Evolutionary conservation across 1,140 invertebrate species (phyloP), one percentile per base, ranked within the genome.

Genomic region (Aphis craccivora): DNA sequence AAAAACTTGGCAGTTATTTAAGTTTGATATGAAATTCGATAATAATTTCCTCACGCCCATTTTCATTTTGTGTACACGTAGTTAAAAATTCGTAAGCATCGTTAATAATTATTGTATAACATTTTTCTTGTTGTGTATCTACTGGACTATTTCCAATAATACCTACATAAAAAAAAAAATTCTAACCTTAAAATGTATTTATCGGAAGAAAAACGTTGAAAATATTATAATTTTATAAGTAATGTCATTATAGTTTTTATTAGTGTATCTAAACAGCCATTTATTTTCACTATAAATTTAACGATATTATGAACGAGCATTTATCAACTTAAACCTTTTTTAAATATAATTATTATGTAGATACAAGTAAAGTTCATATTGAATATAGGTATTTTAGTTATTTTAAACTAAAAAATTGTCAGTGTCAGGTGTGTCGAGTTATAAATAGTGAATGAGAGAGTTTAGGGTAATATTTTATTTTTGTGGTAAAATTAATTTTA

Each of bases 31-130:
- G 23, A 86, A 86, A 43, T 86, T 86, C 84, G 84, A 43, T 86
- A 86, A 30, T 86, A 86, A 11, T 86, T 86, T 43, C 43, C 14
- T 87, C 84, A 87, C 84, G 84, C 43, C 84, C 43, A 87, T 87
- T 76, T 87, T 45, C 43, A 87, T 87, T 76, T 87, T 45, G 40
- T 87, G 30, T 14, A 48, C 14, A 87, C 18, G 48, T 87, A 48
- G 84, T 45, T 87, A 87, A 87, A 43, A 87, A 18, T n/a, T 67
- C 5, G 60, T 35, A 76, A 76, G 60, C 30, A 76, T 76, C 60
- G 30, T 76, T 76, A 76, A 76, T 76, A 76, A 76, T 76, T 35
- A 76, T 76, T 76, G 60, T n/a, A n/a, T 76, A 76, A 76, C n/a
- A 76, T 14, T 76, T 76, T 76, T 30, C 30, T 76, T 76, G n/a